These are phyloP conservation scores for Glareola pratincola DNA, from an alignment of 2,113 vertebrate species.

Conservation along the genomic window DNA sequence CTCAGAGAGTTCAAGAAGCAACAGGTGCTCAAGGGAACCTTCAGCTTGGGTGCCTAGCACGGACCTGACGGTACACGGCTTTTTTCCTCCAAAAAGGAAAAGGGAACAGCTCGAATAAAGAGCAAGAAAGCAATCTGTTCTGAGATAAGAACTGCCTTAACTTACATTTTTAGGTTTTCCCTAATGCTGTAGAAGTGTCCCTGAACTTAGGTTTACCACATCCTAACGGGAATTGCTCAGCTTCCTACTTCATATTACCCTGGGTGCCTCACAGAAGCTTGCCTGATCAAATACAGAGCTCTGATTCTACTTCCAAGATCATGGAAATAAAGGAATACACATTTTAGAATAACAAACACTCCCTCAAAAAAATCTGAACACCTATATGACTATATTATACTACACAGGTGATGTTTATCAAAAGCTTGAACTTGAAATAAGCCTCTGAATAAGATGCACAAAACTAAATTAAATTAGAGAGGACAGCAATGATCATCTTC, in stretches of 20 bases:
- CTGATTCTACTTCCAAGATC: background rate
- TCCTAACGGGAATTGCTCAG: background rate
- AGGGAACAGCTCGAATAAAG: background rate
- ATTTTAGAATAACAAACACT: background rate
- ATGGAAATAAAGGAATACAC: background rate
- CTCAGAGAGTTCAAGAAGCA: background rate
- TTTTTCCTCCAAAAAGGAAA: background rate
- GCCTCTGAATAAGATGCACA: background rate
- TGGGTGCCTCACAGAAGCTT: background rate
- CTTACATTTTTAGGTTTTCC: background rate
- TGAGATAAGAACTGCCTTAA: background rate
- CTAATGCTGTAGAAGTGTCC: background rate
- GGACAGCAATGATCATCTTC: background rate
- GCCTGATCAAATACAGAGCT: background rate
- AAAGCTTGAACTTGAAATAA: background rate
- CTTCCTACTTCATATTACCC: background rate
- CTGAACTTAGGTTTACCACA: background rate
- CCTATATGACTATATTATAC: background rate
- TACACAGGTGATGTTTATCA: background rate
- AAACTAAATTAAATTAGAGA: background rate
- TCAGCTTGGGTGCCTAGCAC: background rate
- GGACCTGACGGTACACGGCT: fast-evolving
- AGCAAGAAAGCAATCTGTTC: background rate
- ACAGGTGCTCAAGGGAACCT: background rate
- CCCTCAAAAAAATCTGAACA: background rate